Evolutionary conservation across 2,113 vertebrate genomes (phyloP).

Genomic region (Antechinus stuartii): DNA sequence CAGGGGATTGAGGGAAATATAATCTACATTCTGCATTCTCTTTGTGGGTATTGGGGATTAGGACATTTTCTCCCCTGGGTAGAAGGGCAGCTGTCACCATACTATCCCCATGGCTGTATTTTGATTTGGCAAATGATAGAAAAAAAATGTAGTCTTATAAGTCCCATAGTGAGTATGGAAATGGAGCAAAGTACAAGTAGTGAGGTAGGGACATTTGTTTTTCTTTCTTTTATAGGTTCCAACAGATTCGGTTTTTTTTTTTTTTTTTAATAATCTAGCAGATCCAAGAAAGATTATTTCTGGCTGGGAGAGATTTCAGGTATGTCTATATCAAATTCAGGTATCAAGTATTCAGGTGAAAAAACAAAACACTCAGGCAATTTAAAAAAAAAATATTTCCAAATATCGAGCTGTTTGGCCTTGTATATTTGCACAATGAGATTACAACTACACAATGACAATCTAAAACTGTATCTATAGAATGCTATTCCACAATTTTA

Average conservation of each 20-base stretch:
- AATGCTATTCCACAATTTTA: background rate
- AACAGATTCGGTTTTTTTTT: background rate
- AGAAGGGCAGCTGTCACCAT: slow-evolving; percentile 73
- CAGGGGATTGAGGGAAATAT: slow-evolving; percentile 40
- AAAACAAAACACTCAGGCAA: background rate
- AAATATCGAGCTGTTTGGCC: background rate
- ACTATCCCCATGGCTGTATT: slow-evolving; percentile 31
- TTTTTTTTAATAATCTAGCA: background rate
- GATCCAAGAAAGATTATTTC: background rate
- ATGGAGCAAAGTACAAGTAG: too few relatives aligned
- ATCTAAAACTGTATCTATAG: background rate
- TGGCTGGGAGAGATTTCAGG: background rate
- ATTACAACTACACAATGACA: background rate
- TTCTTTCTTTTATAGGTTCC: background rate
- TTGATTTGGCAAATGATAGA: slow-evolving; percentile 10
- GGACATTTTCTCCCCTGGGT: slow-evolving; percentile 68
- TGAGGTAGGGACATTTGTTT: background rate
- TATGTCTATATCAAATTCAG: background rate
- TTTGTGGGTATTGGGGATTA: slow-evolving; percentile 73
- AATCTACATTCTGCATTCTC: slow-evolving; percentile 58
- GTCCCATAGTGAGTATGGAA: background rate
- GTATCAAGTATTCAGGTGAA: background rate
- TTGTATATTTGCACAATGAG: background rate
- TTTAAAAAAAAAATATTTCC: background rate
- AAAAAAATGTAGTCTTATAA: slow-evolving; percentile 39